phyloP scores from a whole-genome alignment of 1,140 invertebrate genomes.

The Anagrus nilaparvatae region DNA sequence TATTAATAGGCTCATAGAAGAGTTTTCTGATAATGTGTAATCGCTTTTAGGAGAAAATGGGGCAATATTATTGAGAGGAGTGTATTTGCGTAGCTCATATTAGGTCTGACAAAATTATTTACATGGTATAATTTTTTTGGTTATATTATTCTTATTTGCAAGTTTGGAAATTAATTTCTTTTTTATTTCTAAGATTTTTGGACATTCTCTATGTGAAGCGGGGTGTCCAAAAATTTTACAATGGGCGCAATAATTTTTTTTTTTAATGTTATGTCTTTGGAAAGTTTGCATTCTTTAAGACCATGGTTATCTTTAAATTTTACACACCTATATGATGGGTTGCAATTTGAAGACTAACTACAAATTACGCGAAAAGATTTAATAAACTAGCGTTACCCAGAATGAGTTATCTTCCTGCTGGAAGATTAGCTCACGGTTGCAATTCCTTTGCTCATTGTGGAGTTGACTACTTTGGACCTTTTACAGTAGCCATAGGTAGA shows the following conservation, averaged over 20 bases:
- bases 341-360: constrained; percentile 6
- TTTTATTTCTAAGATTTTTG: constrained; percentile 3
- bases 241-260: constrained; percentile 12
- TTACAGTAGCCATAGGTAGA: too few relatives aligned
- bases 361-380: too few relatives aligned
- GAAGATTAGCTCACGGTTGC: too few relatives aligned
- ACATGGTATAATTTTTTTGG: neutral
- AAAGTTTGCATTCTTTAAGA: constrained; percentile 5
- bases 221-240: constrained; percentile 16
- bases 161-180: too few relatives aligned
- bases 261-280: neutral
- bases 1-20: neutral
- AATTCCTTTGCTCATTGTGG: too few relatives aligned
- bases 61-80: neutral
- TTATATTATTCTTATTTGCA: too few relatives aligned
- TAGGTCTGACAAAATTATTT: neutral
- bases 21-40: neutral
- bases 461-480: too few relatives aligned
- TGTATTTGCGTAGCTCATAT: neutral
- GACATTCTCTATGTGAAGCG: constrained; percentile 16
- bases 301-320: constrained; percentile 9
- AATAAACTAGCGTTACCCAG: too few relatives aligned
- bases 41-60: neutral
- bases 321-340: constrained; percentile 9
- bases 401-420: too few relatives aligned